These are phyloP conservation scores for Hirudinaria manillensis DNA, from an alignment of 2,888 invertebrate genomes.

Conservation along the genomic window DNA sequence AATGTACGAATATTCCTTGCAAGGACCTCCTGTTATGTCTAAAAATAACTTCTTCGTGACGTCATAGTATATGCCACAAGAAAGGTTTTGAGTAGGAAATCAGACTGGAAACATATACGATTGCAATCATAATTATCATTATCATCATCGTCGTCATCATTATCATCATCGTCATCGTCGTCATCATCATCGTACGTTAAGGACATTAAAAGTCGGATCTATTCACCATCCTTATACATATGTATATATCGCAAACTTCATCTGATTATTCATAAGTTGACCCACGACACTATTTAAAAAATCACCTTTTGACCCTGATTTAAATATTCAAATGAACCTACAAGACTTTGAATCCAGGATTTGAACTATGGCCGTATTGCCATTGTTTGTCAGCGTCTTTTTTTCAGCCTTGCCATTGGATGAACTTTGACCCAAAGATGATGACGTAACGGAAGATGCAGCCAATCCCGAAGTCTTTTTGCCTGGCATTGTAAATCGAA, in stretches of 20 bases:
- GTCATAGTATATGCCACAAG: too few species aligned
- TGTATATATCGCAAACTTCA: too few species aligned
- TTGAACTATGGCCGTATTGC: slow-evolving; percentile 17
- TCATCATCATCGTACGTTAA: slow-evolving; percentile 15
- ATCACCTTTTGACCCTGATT: too few species aligned
- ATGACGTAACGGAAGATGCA: slow-evolving; percentile 2
- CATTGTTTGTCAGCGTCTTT: slow-evolving; percentile 20
- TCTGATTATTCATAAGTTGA: too few species aligned
- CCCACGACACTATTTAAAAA: too few species aligned
- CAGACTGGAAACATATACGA: too few species aligned
- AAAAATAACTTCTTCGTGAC: neutral
- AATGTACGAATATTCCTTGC: slow-evolving; percentile 29
- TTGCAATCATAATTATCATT: slow-evolving; percentile 21
- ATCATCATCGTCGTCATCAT: slow-evolving; percentile 16
- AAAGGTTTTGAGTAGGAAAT: too few species aligned
- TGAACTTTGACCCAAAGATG: slow-evolving; percentile 11
- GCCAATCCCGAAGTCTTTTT: slow-evolving; percentile 1
- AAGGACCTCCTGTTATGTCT: slow-evolving; percentile 34
- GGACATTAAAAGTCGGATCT: too few species aligned
- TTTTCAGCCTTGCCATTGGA: slow-evolving; percentile 12
- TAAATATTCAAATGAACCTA: slow-evolving; percentile 11
- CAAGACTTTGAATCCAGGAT: slow-evolving; percentile 25
- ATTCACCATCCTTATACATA: too few species aligned
- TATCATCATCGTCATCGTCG: slow-evolving; percentile 17
- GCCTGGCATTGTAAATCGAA: neutral